Base-by-base conservation (phyloP, 2,113 vertebrate species). In the Alectura lathami region DNA sequence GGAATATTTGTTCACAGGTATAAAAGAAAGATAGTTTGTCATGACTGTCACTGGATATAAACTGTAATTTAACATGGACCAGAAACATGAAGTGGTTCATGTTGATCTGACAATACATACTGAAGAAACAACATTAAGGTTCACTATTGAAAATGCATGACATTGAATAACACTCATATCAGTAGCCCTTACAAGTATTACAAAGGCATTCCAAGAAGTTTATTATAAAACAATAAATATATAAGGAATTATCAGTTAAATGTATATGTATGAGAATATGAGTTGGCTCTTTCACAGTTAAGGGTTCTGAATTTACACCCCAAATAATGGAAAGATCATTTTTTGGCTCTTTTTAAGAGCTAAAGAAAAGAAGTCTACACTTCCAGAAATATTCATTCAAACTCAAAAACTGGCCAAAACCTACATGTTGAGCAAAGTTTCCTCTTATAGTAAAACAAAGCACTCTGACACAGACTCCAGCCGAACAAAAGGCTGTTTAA, bases 401-500 rank as follows among this genome's bases (percentile, higher is more conserved):
- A 75, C 42, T 90, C 54, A 83, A 83, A 88, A 93, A 34, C 29
- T 83, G 34, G 8, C 26, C 38, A 78, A 91, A 81, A 18, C 43
- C 43, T 75, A 47, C 3, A 2, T 42, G 56, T 81, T 88, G 80
- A 84, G 51, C 56, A 75, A 93, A 83, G 51, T 75, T 82, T 91
- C 22, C 43, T 26, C 30, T 91, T 56, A 48, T 1, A 89, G 27
- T 68, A 67, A 96, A 94, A 88, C 60, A 93, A 93, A 86, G 51
- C 20, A 83, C 86, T 88, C 42, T 74, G 34, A 83, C 56, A 74
- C 23, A 84, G 63, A 48, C 48, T 74, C 12, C 86, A 34, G 13
- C 13, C 0, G 30, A 94, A 86, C 51, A 81, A 95, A 93, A 91
- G 11, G 21, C 54, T 88, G 23, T 88, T 93, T 92, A 81, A 92